These are phyloP conservation scores for Antechinus flavipes DNA, from an alignment of 2,113 vertebrate genomes.

Conservation along the genomic window DNA sequence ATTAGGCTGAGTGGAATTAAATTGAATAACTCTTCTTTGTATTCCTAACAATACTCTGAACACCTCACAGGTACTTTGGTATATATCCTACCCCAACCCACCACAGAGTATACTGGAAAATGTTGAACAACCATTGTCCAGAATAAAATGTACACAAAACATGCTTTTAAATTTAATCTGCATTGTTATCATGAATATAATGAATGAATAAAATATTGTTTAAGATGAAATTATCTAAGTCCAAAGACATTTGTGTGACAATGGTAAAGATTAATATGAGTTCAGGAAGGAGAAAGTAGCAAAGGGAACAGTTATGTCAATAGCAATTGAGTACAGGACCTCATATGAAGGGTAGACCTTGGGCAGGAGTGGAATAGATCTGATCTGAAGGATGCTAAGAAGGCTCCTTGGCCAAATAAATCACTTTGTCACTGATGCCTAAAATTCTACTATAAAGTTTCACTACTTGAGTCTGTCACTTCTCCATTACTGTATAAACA, in stretches of 20 bases:
- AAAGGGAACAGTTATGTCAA: neutral
- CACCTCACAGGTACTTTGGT: neutral
- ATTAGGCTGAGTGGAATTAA: neutral
- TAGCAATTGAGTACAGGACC: neutral
- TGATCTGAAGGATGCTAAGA: neutral
- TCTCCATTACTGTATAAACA: neutral
- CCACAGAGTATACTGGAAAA: too few species aligned
- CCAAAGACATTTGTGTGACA: neutral
- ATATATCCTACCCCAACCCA: neutral
- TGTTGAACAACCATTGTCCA: too few species aligned
- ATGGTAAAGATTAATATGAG: neutral
- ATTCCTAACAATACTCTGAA: neutral
- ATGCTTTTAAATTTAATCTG: too few species aligned
- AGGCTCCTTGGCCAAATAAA: neutral
- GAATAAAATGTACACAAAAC: too few species aligned
- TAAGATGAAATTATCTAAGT: neutral
- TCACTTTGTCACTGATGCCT: neutral
- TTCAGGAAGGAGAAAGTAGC: neutral
- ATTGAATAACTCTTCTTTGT: neutral
- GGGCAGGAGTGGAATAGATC: neutral
- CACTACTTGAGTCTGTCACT: neutral
- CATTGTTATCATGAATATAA: too few species aligned
- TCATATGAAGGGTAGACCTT: neutral
- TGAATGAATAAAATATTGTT: neutral
- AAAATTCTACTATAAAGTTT: neutral